phyloP scores from a whole-genome alignment of 2,888 invertebrate species.

The Encarsia formosa region DNA sequence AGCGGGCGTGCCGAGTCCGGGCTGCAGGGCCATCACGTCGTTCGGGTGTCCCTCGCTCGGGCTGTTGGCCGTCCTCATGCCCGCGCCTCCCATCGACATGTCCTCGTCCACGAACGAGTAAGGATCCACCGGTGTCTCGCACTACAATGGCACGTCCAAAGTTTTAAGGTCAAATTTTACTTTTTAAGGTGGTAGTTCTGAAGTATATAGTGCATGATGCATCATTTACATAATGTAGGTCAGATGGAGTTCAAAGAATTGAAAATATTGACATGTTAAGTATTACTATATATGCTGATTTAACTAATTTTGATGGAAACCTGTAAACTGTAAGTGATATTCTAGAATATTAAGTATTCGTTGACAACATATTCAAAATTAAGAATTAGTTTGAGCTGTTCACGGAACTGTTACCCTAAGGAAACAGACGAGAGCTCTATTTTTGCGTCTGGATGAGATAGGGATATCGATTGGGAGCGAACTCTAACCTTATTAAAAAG shows the following conservation, averaged over 20 bases:
- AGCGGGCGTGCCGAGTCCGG: slow-evolving; percentile 41
- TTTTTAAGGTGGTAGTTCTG: neutral
- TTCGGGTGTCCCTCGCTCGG: slow-evolving; percentile 50
- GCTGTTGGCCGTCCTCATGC: slow-evolving; percentile 55
- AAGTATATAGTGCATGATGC: no score
- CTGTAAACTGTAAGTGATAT: neutral
- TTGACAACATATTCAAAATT: no score
- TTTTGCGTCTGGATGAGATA: no score
- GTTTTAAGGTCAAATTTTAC: neutral
- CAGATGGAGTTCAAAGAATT: neutral
- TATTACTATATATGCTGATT: neutral
- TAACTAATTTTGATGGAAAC: neutral
- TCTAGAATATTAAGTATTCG: neutral
- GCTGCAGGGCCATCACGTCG: slow-evolving; percentile 43
- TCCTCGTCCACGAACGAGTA: slow-evolving; percentile 85
- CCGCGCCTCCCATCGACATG: slow-evolving; percentile 59
- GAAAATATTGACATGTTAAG: neutral
- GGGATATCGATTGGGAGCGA: no score
- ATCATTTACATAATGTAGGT: no score
- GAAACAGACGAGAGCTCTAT: no score
- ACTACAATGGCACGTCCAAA: slow-evolving; percentile 55
- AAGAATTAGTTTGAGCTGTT: no score
- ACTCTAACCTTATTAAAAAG: no score
- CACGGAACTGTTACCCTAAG: no score
- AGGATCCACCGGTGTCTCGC: slow-evolving; percentile 68